Evolutionary conservation across 2,797 vertebrate genomes (phyloP).

Genomic region (Lateolabrax maculatus): DNA sequence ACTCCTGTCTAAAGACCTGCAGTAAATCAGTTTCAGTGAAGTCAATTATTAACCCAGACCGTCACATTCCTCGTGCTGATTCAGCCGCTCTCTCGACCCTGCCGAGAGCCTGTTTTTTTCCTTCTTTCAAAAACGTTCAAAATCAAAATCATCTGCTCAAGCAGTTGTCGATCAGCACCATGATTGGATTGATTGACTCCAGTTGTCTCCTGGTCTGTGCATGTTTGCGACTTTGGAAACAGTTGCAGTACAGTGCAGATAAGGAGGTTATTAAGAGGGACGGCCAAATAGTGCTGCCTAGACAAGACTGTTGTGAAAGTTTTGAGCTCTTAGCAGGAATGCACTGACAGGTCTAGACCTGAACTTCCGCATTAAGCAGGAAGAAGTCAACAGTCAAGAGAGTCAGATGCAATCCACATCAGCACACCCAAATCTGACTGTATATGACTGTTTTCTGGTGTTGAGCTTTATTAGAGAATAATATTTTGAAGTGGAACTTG

Average conservation of each 20-base stretch:
- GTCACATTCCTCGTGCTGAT: conserved; percentile 51
- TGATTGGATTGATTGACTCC: not conserved
- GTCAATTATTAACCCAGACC: conserved; percentile 72
- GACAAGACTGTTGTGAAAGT: conserved; percentile 76
- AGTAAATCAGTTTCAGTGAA: conserved; percentile 60
- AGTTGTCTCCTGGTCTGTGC: not conserved
- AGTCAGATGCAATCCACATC: conserved; percentile 60
- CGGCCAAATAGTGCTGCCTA: conserved; percentile 41
- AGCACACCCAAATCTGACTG: conserved; percentile 60
- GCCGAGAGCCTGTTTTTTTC: not conserved
- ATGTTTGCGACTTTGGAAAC: not conserved
- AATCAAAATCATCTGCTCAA: conserved; percentile 10
- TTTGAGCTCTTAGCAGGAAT: conserved; percentile 73
- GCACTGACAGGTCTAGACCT: conserved; percentile 84
- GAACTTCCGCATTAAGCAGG: conserved; percentile 87
- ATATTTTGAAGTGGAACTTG: conserved; percentile 23
- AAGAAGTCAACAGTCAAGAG: conserved; percentile 74
- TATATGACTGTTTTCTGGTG: conserved; percentile 22
- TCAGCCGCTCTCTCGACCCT: conserved; percentile 40
- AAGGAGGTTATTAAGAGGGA: conserved; percentile 32
- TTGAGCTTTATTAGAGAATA: conserved; percentile 34
- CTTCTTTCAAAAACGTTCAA: not conserved
- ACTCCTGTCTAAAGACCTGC: conserved; percentile 47
- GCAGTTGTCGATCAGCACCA: conserved; percentile 27
- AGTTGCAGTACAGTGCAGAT: conserved; percentile 39